Percentiles rank a stretch among this genome's conserved stretches.
Conservation (phyloP, 2,113 vertebrate species). For the Chloroceryle aenea region DNA sequence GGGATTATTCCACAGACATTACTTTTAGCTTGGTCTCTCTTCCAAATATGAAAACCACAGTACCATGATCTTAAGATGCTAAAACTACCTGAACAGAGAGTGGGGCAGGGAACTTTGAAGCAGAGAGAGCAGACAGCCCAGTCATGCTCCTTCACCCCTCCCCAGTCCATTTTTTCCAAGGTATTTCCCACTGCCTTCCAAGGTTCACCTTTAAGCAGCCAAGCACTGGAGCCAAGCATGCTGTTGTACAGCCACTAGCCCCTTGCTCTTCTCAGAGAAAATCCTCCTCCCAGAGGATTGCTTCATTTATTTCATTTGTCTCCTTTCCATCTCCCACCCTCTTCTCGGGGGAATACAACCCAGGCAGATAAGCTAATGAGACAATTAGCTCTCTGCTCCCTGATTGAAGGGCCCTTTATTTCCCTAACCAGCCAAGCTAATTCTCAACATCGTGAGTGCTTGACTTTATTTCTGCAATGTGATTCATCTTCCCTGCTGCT, state of each 20-base stretch:
- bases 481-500: conserved; percentile 49
- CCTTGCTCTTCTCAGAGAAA: not conserved
- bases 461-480: conserved; percentile 50
- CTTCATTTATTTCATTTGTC: conserved; percentile 49
- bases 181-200: not conserved
- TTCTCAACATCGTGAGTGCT: not conserved
- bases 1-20: conserved; percentile 20
- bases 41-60: not conserved
- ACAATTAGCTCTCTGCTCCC: conserved; percentile 60
- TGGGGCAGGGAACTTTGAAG: not conserved
- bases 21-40: conserved; percentile 15
- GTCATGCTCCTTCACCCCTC: not conserved
- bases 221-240: not conserved
- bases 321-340: conserved; percentile 37
- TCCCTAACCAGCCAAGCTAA: conserved; percentile 50
- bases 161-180: not conserved
- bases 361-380: conserved; percentile 70
- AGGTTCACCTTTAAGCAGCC: not conserved
- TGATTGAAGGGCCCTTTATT: conserved; percentile 67
- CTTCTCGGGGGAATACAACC: conserved; percentile 43
- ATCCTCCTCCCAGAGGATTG: not conserved
- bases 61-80: not conserved
- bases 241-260: not conserved
- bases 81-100: not conserved
- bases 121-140: not conserved